Evolutionary conservation across 2,797 vertebrate genomes (phyloP), one percentile per base, ranked within the genome.

Genomic region (Carcharodon carcharias): DNA sequence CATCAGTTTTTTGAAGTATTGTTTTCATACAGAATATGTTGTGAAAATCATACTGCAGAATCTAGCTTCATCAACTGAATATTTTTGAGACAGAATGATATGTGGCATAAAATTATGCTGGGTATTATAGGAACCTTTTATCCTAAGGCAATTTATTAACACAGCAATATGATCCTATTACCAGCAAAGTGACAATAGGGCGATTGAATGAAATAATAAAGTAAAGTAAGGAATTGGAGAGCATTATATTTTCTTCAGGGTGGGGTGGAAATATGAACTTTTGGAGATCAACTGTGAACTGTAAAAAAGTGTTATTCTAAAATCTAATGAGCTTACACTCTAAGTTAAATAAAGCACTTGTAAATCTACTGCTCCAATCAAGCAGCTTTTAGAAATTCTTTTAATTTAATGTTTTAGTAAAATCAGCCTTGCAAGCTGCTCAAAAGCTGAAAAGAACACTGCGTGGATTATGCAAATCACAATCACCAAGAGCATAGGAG

Each of bases 121-220:
- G 87, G 56, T 88, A 50, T 50, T 31, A 88, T 56, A 88, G 87
- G 11, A 88, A 88, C 87, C 45, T 56, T 54, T 88, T 31, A 88
- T 28, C 87, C 87, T 56, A 56, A 88, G 28, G 87, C 87, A 88
- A 88, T 88, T 56, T 88, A 88, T 88, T 88, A 88, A 56, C 6
- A 88, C 50, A 26, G 23, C 87, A 50, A 88, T 56, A 56, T 88
- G 23, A 88, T 56, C 87, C 87, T 31, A 88, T 56, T 88, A 88
- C 87, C 87, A 88, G 87, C 45, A 88, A 88, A 88, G 50, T 56
- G 87, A 88, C 50, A 88, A 50, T 54, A 56, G 85, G 50, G 50
- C 28, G 85, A 28, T 88, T 56, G 85, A 88, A 56, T 88, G 50
- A 88, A 88, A 56, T 88, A 88, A 7, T 88, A 56, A 77, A 88